These are phyloP conservation scores for Seriola quinqueradiata DNA, from an alignment of 2,113 vertebrate species.

Conservation along the genomic window DNA sequence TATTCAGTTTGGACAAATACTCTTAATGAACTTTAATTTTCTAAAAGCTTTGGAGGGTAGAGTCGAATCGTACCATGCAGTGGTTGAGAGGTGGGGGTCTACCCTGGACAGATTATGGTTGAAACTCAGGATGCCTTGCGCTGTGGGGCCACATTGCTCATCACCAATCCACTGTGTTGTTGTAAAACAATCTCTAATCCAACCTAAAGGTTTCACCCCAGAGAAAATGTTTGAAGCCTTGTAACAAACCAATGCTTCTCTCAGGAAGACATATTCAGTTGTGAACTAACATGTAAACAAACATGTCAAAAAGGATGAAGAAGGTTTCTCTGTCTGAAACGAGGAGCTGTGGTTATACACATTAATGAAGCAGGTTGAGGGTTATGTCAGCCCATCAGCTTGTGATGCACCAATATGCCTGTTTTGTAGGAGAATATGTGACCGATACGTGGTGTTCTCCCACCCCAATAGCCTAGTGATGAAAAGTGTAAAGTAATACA, in stretches of 20 bases:
- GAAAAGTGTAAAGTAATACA: not conserved
- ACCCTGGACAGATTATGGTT: not conserved
- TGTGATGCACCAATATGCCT: no score
- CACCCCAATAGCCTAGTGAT: not conserved
- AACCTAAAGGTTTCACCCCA: slow-evolving; percentile 2
- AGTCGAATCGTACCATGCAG: not conserved
- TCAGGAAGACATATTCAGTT: not conserved
- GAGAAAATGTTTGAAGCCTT: not conserved
- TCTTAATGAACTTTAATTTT: not conserved
- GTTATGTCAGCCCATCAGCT: no score
- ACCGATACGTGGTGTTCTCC: not conserved
- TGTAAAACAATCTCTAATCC: slow-evolving; percentile 30
- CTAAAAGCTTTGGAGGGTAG: not conserved
- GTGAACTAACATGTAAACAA: no score
- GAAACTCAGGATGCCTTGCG: not conserved
- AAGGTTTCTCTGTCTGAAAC: no score
- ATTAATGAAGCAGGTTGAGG: no score
- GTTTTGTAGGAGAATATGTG: no score
- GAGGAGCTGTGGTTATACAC: no score
- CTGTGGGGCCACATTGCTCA: not conserved
- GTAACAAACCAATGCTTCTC: slow-evolving; percentile 16
- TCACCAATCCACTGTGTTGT: not conserved
- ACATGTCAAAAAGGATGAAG: no score
- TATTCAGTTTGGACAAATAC: not conserved
- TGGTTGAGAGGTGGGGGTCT: not conserved